These are phyloP conservation scores for Zalophus californianus DNA, from an alignment of 2,797 vertebrate genomes.

Conservation along the genomic window DNA sequence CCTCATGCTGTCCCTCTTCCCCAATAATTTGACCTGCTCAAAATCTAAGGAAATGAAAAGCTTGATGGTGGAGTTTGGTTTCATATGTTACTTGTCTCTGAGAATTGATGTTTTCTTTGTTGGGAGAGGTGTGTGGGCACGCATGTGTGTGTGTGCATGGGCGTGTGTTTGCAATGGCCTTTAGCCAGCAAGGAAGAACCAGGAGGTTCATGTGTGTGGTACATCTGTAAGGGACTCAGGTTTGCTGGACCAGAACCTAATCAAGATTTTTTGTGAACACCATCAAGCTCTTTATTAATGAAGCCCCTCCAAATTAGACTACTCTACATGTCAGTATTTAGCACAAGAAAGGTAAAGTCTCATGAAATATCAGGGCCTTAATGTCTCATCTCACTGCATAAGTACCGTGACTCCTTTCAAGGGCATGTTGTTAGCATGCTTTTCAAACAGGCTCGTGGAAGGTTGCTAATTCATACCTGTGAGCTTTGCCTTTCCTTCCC, in stretches of 20 bases:
- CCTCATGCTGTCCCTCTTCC: not conserved
- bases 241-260: not conserved
- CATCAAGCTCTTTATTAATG: not conserved
- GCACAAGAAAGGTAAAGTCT: not conserved
- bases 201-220: not conserved
- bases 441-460: not conserved
- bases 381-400: not conserved
- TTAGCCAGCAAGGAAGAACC: not conserved
- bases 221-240: not conserved
- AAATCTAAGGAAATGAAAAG: not conserved
- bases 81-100: not conserved
- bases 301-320: not conserved
- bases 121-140: not conserved
- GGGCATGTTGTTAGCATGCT: not conserved
- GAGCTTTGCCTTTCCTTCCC: not conserved
- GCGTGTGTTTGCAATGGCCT: not conserved
- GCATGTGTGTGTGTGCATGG: not conserved
- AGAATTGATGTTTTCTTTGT: not conserved
- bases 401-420: not conserved
- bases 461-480: not conserved
- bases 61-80: not conserved
- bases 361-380: not conserved
- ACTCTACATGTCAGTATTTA: not conserved
- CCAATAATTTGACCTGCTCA: not conserved
- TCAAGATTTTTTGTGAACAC: not conserved